A percentile compares a stretch with the other conserved stretches of the same genome.
Evolutionary conservation across 2,888 invertebrate species (phyloP).

Genomic region (Tenthredo amoena): DNA sequence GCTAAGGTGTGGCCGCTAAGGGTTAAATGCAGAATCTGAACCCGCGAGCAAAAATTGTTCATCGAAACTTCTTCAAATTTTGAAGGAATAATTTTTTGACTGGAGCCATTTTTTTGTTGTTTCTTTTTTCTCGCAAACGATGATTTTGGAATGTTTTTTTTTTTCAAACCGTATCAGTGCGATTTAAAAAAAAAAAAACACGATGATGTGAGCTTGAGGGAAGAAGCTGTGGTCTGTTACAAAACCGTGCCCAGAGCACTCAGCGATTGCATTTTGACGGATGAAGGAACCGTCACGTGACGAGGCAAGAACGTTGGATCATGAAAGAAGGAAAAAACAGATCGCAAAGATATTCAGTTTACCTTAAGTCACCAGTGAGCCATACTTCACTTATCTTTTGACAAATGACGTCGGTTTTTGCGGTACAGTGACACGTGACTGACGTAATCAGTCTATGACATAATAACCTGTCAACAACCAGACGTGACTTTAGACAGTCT

Average conservation of each 20-base stretch:
- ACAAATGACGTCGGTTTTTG: conserved; percentile 63
- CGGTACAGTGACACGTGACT: conserved; percentile 55
- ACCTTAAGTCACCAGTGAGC: conserved; percentile 9
- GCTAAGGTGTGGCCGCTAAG: too few species aligned
- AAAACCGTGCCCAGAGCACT: not conserved
- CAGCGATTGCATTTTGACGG: conserved; percentile 31
- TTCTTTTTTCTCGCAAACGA: too few species aligned
- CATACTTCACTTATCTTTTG: conserved; percentile 61
- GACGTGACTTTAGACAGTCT: conserved; percentile 29
- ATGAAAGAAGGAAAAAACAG: not conserved
- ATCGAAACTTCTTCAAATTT: not conserved
- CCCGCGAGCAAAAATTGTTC: too few species aligned
- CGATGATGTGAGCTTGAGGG: not conserved
- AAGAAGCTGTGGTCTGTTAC: not conserved
- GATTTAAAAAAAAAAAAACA: too few species aligned
- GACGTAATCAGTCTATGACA: conserved; percentile 62
- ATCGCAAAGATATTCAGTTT: conserved; percentile 39
- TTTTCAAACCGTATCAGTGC: too few species aligned
- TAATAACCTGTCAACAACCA: conserved; percentile 62
- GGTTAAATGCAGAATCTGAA: too few species aligned
- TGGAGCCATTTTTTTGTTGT: too few species aligned
- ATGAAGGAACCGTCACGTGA: not conserved
- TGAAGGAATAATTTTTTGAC: not conserved
- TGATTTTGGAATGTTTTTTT: too few species aligned
- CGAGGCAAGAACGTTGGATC: not conserved